Percentiles rank a stretch among this genome's conserved stretches.
Evolutionary conservation across 92 coral and sea anemone species (phyloP).

Genomic region (Pocillopora meandrina): DNA sequence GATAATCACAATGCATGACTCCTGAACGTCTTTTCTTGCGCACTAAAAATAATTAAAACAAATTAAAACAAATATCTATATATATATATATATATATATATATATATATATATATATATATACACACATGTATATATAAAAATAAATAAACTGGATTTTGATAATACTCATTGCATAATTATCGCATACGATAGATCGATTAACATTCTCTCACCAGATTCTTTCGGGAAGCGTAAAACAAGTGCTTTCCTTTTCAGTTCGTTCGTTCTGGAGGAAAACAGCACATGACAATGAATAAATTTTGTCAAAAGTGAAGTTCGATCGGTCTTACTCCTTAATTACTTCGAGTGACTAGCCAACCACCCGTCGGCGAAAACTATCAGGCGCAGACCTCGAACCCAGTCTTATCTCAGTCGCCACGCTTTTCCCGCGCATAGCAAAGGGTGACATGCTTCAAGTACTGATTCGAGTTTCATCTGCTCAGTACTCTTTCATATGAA

Average conservation of each 20-base stretch:
- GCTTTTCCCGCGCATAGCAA: neutral
- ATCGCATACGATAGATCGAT: neutral
- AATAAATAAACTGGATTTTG: no score
- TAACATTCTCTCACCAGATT: conserved; percentile 71
- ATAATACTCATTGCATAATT: no score
- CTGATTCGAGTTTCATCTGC: neutral
- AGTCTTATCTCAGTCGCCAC: neutral
- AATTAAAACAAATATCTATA: neutral
- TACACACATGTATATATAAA: no score
- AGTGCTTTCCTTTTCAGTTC: conserved; percentile 92
- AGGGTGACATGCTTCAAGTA: neutral
- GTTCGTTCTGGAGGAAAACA: conserved; percentile 72
- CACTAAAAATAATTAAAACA: conserved; percentile 40
- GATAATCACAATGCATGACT: conserved; percentile 96
- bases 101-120: no score
- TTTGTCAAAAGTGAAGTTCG: neutral
- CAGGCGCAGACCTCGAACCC: neutral
- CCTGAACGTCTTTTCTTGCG: conserved; percentile 92
- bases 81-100: no score
- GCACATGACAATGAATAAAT: neutral
- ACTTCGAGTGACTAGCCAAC: neutral
- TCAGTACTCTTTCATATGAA: no score
- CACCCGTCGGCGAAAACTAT: neutral
- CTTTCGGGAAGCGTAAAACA: conserved; percentile 96
- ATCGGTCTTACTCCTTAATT: neutral